Conservation (phyloP, 2,797 vertebrate genomes). For the Chiroxiphia lanceolata region DNA sequence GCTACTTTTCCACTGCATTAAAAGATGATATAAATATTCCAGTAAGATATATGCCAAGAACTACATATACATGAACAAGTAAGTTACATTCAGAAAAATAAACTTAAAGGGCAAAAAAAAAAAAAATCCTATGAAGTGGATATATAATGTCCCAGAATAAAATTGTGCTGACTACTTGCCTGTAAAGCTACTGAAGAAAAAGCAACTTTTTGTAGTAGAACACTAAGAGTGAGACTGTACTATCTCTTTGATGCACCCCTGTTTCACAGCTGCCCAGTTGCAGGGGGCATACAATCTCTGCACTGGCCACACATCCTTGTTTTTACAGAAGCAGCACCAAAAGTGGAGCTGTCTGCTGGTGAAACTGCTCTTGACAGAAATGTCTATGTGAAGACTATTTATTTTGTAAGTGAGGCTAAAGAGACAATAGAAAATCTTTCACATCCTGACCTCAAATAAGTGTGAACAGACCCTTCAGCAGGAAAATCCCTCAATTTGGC, state of each 20-base stretch:
- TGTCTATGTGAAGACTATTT: background rate
- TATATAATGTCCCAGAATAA: background rate
- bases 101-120: background rate
- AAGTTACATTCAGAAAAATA: background rate
- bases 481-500: background rate
- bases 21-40: background rate
- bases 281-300: background rate
- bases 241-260: background rate
- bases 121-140: background rate
- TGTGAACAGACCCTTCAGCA: background rate
- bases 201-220: background rate
- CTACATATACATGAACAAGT: background rate
- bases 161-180: background rate
- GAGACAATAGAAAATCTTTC: background rate
- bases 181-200: background rate
- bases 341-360: background rate
- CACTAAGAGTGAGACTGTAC: rapidly evolving
- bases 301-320: rapidly evolving
- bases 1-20: conserved; percentile 90
- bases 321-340: background rate
- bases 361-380: background rate
- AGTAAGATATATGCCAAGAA: background rate
- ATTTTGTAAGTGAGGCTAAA: background rate
- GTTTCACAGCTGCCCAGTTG: background rate
- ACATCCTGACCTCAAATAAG: background rate